Conservation (phyloP, 2,888 invertebrate species). For the Lucinisca nassula region DNA sequence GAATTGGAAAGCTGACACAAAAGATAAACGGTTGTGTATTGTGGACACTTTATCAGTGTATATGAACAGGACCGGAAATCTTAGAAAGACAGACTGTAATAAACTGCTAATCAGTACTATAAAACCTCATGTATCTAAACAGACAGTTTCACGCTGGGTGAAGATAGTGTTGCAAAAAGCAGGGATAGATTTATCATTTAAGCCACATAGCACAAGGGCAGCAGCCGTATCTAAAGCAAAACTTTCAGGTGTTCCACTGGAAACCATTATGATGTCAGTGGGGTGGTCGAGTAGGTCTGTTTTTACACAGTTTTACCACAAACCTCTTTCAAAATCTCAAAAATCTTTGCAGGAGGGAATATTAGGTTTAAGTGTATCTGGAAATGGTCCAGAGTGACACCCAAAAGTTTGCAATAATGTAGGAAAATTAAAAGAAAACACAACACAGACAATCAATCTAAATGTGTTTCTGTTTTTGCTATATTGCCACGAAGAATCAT, state of each 20-base stretch:
- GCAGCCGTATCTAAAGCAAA: constrained; percentile 8
- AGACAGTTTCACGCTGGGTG: constrained; percentile 11
- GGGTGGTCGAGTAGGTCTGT: background rate
- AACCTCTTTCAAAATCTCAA: background rate
- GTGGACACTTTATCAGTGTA: constrained; percentile 1
- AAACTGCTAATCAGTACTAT: background rate
- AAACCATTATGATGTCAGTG: background rate
- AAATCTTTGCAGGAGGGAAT: background rate
- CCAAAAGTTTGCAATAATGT: background rate
- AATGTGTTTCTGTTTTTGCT: background rate
- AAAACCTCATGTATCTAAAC: constrained; percentile 16
- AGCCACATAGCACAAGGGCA: constrained; percentile 19
- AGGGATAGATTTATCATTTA: background rate
- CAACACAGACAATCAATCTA: background rate
- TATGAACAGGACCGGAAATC: background rate
- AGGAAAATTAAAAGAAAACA: background rate
- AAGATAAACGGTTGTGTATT: background rate
- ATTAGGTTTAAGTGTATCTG: background rate
- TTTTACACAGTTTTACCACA: constrained; percentile 15
- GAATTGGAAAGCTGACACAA: background rate
- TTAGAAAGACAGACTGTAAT: background rate
- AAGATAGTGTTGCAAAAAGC: background rate
- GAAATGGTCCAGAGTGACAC: background rate
- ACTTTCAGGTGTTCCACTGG: background rate
- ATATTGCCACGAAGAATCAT: background rate